Conservation (phyloP, 2,113 vertebrate genomes). For the Otus sunia region DNA sequence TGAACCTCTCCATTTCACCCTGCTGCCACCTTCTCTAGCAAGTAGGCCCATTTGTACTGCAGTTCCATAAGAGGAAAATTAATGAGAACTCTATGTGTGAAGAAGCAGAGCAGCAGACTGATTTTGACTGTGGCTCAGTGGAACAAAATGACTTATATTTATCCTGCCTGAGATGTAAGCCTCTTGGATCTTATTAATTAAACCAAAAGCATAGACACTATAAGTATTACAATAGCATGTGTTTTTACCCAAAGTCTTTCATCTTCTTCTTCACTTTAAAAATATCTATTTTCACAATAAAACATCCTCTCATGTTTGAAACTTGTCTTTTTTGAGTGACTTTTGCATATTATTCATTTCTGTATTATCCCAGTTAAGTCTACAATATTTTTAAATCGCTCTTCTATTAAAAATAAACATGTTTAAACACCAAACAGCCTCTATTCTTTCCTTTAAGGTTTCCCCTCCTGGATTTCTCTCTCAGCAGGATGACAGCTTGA, state of each 20-base stretch:
- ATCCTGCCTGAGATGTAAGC: constrained; percentile 58
- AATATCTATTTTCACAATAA: constrained; percentile 59
- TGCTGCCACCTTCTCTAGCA: not conserved
- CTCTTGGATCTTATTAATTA: constrained; percentile 66
- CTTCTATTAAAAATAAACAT: constrained; percentile 70
- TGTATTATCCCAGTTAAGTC: constrained; percentile 67
- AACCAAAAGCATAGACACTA: constrained; percentile 49
- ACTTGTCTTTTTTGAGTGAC: constrained; percentile 71
- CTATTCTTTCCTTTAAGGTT: constrained; percentile 51
- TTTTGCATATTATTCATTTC: constrained; percentile 53
- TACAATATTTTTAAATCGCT: constrained; percentile 69
- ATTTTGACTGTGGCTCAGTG: constrained; percentile 21
- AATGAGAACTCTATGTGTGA: not conserved
- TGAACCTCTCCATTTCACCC: not conserved
- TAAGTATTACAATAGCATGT: constrained; percentile 63
- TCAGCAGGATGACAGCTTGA: constrained; percentile 63
- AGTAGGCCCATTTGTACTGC: not conserved
- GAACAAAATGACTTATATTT: constrained; percentile 55
- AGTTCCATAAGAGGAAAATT: not conserved
- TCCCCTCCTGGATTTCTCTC: constrained; percentile 58
- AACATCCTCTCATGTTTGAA: constrained; percentile 66
- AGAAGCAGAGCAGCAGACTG: constrained; percentile 40
- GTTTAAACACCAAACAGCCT: constrained; percentile 64
- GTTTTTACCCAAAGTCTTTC: constrained; percentile 63
- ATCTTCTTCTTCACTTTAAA: constrained; percentile 59